A percentile compares a stretch with the other conserved stretches of the same genome.
phyloP scores from a whole-genome alignment of 2,888 invertebrate genomes.

The Megaustenia siamemsis region DNA sequence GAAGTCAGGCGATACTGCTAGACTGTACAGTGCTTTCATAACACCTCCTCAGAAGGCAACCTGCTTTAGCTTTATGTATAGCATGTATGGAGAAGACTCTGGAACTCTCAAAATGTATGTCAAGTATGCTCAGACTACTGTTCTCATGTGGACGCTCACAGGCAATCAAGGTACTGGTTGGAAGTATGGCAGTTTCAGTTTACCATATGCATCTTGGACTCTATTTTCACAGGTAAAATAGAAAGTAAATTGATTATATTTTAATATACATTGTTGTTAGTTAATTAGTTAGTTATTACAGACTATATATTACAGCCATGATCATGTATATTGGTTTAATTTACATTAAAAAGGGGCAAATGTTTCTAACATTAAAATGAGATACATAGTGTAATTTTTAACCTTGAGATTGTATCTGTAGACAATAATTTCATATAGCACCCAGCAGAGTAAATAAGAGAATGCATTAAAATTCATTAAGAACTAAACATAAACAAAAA shows the following conservation, averaged over 20 bases:
- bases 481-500: too few relatives aligned
- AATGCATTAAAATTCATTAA: too few relatives aligned
- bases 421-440: too few relatives aligned
- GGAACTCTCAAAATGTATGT: conserved; percentile 49
- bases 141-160: conserved; percentile 59
- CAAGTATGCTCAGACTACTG: background rate
- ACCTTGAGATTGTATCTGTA: too few relatives aligned
- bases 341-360: background rate
- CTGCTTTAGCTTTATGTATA: conserved; percentile 78
- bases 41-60: conserved; percentile 51
- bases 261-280: background rate
- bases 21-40: conserved; percentile 71
- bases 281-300: background rate
- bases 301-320: background rate
- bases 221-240: conserved; percentile 36
- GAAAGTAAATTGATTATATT: background rate
- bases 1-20: conserved; percentile 76
- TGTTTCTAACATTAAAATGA: too few relatives aligned
- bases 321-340: background rate
- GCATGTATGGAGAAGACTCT: conserved; percentile 62
- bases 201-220: background rate
- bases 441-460: too few relatives aligned
- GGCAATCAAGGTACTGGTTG: conserved; percentile 70
- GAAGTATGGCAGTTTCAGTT: conserved; percentile 61
- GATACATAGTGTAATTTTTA: too few relatives aligned